Conservation (phyloP, 2,797 vertebrate species). For the Sebastes umbrosus region DNA sequence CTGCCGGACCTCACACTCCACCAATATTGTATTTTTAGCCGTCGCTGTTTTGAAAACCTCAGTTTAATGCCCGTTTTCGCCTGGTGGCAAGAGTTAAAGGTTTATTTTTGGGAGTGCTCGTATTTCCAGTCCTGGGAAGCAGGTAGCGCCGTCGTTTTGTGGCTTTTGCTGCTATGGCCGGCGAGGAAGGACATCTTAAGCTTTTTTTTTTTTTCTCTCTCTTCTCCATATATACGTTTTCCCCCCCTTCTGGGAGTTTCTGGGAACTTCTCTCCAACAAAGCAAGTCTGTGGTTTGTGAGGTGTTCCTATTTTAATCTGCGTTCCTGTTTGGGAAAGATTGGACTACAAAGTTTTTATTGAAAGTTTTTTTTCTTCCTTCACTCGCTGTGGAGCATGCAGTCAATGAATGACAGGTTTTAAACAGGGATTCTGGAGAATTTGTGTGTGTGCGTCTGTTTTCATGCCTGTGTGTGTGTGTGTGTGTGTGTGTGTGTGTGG, state of each 20-base stretch:
- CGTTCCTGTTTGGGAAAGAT: conserved; percentile 8
- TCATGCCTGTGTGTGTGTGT: conserved; percentile 1
- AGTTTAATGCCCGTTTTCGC: conserved; percentile 64
- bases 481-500: neutral
- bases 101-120: conserved; percentile 77
- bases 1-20: conserved; percentile 70
- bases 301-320: conserved; percentile 61
- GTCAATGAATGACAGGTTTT: conserved; percentile 41
- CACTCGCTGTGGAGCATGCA: conserved; percentile 1
- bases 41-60: conserved; percentile 77
- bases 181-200: conserved; percentile 33
- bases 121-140: conserved; percentile 69
- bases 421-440: conserved; percentile 33
- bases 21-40: conserved; percentile 81
- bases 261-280: conserved; percentile 44
- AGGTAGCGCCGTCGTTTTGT: conserved; percentile 67
- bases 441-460: conserved; percentile 10
- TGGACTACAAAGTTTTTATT: conserved; percentile 38
- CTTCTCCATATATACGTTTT: conserved; percentile 12
- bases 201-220: conserved; percentile 16
- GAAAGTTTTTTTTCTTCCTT: conserved; percentile 4
- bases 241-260: conserved; percentile 36
- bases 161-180: conserved; percentile 49
- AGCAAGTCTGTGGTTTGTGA: conserved; percentile 57
- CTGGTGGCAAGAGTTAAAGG: conserved; percentile 74